Evolutionary conservation across 2,797 vertebrate genomes (phyloP).

Genomic region (Distichodus sexfasciatus): DNA sequence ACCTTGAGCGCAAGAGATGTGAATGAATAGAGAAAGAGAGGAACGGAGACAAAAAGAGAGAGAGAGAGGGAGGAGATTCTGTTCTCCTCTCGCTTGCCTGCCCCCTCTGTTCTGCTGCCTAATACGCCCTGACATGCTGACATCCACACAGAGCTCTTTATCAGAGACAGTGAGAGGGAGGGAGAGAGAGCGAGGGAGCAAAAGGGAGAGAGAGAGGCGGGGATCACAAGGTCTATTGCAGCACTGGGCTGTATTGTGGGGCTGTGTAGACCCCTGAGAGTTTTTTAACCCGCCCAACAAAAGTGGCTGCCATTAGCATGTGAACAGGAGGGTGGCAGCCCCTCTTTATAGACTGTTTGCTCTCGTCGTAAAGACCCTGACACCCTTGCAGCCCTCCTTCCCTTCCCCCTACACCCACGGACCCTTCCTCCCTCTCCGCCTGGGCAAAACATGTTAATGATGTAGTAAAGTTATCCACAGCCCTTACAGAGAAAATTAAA

Average conservation of each 20-base stretch:
- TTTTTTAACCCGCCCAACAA: constrained; percentile 77
- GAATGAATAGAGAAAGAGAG: constrained; percentile 10
- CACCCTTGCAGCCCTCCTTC: neutral
- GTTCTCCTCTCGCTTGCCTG: constrained; percentile 5
- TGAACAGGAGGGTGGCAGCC: constrained; percentile 39
- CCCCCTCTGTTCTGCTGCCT: constrained; percentile 51
- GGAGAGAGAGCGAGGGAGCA: constrained; percentile 22
- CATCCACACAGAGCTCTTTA: constrained; percentile 77
- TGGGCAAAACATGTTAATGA: neutral
- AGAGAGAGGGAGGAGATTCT: constrained; percentile 18
- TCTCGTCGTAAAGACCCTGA: neutral
- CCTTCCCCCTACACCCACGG: neutral
- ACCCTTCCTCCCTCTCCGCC: neutral
- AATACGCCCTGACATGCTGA: constrained; percentile 74
- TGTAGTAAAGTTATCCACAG: too few species aligned
- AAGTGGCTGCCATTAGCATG: constrained; percentile 44
- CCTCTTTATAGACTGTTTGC: constrained; percentile 15
- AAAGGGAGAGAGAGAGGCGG: neutral
- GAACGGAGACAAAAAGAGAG: too few species aligned
- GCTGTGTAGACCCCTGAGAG: constrained; percentile 67
- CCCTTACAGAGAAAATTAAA: too few species aligned
- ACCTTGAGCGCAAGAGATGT: constrained; percentile 1
- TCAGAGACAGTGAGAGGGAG: constrained; percentile 65
- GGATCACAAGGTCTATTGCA: too few species aligned
- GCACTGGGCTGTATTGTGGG: constrained; percentile 53